phyloP scores from a whole-genome alignment of 2,113 vertebrate species.

The Condylura cristata region DNA sequence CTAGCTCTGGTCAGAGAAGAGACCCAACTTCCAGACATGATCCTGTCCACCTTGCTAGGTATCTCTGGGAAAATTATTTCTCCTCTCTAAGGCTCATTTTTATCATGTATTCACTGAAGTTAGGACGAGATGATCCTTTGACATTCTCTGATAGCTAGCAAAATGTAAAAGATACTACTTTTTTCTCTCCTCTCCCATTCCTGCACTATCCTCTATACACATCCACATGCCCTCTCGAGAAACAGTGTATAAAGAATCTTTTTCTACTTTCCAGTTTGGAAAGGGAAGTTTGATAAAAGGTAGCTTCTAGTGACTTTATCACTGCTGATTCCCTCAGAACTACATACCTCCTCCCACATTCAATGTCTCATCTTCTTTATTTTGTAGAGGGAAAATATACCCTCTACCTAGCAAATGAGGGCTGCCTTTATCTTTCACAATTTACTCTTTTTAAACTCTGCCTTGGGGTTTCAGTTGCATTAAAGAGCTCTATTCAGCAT shows the following conservation, averaged over 20 bases:
- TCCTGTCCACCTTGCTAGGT: constrained; percentile 5
- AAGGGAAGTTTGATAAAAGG: constrained; percentile 41
- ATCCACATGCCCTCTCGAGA: not conserved
- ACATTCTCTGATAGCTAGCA: constrained; percentile 11
- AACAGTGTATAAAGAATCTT: not conserved
- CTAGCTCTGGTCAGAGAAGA: not conserved
- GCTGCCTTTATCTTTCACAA: constrained; percentile 19
- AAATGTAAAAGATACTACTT: constrained; percentile 11
- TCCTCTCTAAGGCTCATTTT: constrained; percentile 64
- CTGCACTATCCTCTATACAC: not conserved
- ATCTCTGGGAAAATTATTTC: constrained; percentile 64
- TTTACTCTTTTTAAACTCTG: constrained; percentile 49
- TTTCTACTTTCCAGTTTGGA: constrained; percentile 40
- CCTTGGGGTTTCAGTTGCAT: constrained; percentile 43
- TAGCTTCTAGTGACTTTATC: not conserved
- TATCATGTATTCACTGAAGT: not conserved
- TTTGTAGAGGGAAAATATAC: constrained; percentile 43
- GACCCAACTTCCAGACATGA: not conserved
- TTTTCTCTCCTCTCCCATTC: not conserved
- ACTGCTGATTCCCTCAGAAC: constrained; percentile 12
- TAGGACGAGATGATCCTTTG: not conserved
- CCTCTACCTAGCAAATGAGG: constrained; percentile 21
- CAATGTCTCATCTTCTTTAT: not conserved
- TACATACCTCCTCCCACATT: not conserved
- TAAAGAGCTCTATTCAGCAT: constrained; percentile 60